phyloP scores from a whole-genome alignment of 2,797 vertebrate species.

The Micrastur ruficollis region DNA sequence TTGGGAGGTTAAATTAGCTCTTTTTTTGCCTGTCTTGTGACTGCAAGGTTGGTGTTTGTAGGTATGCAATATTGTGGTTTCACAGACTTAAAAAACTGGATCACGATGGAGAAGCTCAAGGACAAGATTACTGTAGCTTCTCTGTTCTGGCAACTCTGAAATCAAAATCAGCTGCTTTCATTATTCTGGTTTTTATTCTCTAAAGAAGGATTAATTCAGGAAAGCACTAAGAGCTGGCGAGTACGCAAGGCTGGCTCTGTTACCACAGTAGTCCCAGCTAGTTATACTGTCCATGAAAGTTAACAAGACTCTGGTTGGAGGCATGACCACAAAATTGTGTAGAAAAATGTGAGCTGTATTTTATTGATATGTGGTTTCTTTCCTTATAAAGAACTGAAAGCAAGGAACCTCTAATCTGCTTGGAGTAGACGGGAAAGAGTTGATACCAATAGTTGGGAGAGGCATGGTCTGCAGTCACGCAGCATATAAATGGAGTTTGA shows the following conservation, averaged over 20 bases:
- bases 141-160: background rate
- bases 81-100: background rate
- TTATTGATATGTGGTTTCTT: background rate
- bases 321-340: background rate
- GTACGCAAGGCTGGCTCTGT: background rate
- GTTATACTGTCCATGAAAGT: background rate
- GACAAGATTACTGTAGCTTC: background rate
- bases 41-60: background rate
- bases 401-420: background rate
- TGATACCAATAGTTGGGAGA: background rate
- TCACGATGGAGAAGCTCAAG: background rate
- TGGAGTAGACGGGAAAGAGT: background rate
- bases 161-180: background rate
- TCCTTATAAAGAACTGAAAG: background rate
- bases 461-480: background rate
- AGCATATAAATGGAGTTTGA: background rate
- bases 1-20: background rate
- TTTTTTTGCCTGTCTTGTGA: background rate
- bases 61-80: background rate
- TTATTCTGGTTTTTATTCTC: background rate
- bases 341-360: background rate
- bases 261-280: background rate
- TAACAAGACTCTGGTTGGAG: background rate
- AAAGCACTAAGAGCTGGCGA: background rate
- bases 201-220: background rate